phyloP scores from a whole-genome alignment of 2,113 vertebrate genomes.

The Bambusicola thoracicus region DNA sequence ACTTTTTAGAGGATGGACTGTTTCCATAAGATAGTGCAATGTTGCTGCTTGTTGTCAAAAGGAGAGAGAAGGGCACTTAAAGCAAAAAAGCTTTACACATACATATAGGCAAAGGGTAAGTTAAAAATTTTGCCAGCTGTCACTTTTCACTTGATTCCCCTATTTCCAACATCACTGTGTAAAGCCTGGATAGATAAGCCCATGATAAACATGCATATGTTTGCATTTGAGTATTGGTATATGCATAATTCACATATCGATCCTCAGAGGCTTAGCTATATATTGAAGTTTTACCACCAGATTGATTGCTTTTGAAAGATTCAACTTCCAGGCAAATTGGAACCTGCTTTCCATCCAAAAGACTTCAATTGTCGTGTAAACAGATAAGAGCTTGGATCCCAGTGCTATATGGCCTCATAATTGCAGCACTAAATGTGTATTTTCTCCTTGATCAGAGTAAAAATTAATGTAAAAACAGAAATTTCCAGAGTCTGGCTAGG shows the following conservation, averaged over 20 bases:
- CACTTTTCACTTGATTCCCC: conserved; percentile 23
- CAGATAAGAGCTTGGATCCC: background rate
- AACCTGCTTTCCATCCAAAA: background rate
- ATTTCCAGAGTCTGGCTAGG: background rate
- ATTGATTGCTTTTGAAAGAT: background rate
- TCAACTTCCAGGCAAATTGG: background rate
- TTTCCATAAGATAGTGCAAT: background rate
- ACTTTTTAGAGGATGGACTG: background rate
- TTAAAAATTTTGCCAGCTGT: background rate
- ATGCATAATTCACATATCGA: background rate
- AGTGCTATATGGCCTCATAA: background rate
- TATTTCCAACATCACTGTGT: background rate
- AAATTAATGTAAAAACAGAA: background rate
- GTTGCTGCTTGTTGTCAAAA: background rate
- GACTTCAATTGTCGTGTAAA: background rate
- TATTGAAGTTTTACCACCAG: background rate
- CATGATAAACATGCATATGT: background rate
- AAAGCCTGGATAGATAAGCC: background rate
- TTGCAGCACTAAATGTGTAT: background rate
- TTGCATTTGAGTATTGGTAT: background rate
- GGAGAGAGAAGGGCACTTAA: background rate
- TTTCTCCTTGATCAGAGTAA: background rate
- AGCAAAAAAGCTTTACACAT: conserved; percentile 29
- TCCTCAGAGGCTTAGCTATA: background rate
- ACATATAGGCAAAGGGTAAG: background rate